Conservation (phyloP, 2,888 invertebrate genomes). For the Cheilosia impressa region DNA sequence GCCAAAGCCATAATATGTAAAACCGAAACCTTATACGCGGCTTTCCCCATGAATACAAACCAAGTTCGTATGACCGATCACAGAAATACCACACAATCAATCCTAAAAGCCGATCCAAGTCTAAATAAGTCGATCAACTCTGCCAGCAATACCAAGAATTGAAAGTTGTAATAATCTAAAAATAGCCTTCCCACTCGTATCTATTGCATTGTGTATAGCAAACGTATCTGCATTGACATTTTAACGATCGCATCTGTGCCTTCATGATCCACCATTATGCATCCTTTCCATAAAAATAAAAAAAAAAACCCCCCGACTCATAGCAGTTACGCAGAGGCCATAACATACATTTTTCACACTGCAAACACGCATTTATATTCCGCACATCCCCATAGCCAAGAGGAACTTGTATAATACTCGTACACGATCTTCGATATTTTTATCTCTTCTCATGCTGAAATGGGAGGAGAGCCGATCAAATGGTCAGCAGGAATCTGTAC, state of each 20-base stretch:
- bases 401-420: slow-evolving; percentile 55
- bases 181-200: slow-evolving; percentile 66
- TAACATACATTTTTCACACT: slow-evolving; percentile 72
- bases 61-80: background rate
- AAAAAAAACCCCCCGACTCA: slow-evolving; percentile 17
- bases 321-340: slow-evolving; percentile 9
- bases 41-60: background rate
- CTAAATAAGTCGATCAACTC: slow-evolving; percentile 53
- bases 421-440: slow-evolving; percentile 1
- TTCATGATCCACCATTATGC: slow-evolving; percentile 58
- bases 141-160: slow-evolving; percentile 26
- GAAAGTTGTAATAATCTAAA: slow-evolving; percentile 72
- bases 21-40: background rate
- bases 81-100: background rate
- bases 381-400: slow-evolving; percentile 6
- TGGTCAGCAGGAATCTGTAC: slow-evolving; percentile 49
- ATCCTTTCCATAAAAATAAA: slow-evolving; percentile 38
- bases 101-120: background rate
- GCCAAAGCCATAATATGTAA: background rate
- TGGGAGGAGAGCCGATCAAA: slow-evolving; percentile 37
- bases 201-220: slow-evolving; percentile 54
- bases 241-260: slow-evolving; percentile 62
- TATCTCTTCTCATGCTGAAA: background rate
- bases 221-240: slow-evolving; percentile 58
- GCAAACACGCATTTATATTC: slow-evolving; percentile 42